Evolutionary conservation across 1,140 invertebrate genomes (phyloP).

Genomic region (Paraescarpia echinospica): DNA sequence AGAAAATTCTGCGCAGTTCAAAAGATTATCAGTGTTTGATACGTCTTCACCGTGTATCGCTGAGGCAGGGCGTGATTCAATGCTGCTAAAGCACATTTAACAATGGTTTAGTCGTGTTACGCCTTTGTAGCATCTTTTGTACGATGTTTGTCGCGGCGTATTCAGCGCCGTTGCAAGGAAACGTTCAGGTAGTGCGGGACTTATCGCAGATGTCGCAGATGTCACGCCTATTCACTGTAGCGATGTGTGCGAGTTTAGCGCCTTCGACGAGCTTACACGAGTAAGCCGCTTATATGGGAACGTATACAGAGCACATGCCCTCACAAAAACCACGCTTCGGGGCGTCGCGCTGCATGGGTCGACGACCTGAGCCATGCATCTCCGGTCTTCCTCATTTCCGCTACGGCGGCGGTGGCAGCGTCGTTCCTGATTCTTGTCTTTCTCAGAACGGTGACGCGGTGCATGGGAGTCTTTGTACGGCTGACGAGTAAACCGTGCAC

Average conservation of each 20-base stretch:
- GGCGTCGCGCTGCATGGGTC: not conserved
- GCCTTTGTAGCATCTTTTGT: not conserved
- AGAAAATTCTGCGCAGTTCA: not conserved
- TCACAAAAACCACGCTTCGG: not conserved
- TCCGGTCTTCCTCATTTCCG: not conserved
- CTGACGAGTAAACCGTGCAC: not conserved
- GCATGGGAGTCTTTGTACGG: not conserved
- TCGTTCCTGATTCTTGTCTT: not conserved
- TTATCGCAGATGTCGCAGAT: not conserved
- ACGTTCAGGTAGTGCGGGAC: not conserved
- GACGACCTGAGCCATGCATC: too few relatives aligned
- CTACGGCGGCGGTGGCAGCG: too few relatives aligned
- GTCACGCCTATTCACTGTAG: not conserved
- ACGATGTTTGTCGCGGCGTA: not conserved
- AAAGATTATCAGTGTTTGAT: not conserved
- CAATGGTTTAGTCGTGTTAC: not conserved
- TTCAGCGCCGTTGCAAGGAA: not conserved
- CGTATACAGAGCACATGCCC: too few relatives aligned
- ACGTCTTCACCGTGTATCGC: not conserved
- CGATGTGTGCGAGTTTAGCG: not conserved
- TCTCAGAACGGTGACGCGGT: not conserved
- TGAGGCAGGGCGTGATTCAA: not conserved
- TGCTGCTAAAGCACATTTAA: not conserved
- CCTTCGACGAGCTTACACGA: not conserved
- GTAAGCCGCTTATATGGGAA: too few relatives aligned